Evolutionary conservation across 2,797 vertebrate species (phyloP), one percentile per base, ranked within the genome.

Genomic region (Sebastes miniatus): DNA sequence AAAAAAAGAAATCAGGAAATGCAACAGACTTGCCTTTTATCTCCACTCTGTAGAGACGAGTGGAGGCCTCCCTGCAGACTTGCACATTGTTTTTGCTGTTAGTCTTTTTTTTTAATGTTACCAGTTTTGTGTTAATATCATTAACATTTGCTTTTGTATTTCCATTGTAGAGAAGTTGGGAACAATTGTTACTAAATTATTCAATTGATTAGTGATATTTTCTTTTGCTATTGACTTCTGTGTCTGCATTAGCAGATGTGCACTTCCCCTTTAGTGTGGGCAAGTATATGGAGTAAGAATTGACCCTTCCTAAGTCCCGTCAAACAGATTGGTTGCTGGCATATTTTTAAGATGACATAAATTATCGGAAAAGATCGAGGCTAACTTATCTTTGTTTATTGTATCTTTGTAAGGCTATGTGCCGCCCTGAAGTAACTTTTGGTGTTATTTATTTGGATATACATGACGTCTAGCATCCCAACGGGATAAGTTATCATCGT

Each of bases 71-170:
- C 80, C 77, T 87, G 87, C 84, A 81, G 64, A 88, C 77, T 93
- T 95, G 93, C 93, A 93, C 89, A 89, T 89, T 76, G 54, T 77
- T 80, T 84, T 80, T 72, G 6, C 56, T 76, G 34, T 85, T 68
- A 13, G 36, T 75, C 16, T 36, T 65, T 76, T 70, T 77, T 77
- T 87, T 25, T 20, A 72, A 66, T 22, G 75, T 62, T 87, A 77
- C 29, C 56, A 52, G 25, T 52, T 83, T 84, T 86, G 34, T 86
- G 27, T 69, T 72, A 61, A 67, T 73, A 62, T 27, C 20, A 39
- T 61, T 58, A 54, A 64, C n/a, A 20, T 52, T 20, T 9, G 6
- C n/a, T 76, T 39, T 79, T 87, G 79, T 56, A 34, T 81, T 77
- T 73, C 29, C 22, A 73, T 73, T 77, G 59, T 71, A 72, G 70